A percentile compares a stretch with the other conserved stretches of the same genome.
Conservation (phyloP, 2,888 invertebrate species). For the Drosophila kuntzei region DNA sequence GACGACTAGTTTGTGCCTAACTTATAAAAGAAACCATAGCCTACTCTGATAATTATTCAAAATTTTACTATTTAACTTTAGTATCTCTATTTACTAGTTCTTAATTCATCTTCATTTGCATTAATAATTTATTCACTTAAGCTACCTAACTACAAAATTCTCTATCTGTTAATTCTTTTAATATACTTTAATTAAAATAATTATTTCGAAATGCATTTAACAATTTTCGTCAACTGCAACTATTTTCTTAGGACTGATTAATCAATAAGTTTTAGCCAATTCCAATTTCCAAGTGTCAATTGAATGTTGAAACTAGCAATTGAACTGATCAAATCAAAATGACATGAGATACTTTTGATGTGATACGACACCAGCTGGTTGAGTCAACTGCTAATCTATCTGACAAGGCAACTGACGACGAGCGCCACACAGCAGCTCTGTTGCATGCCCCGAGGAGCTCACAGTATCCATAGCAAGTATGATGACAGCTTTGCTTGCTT, state of each 20-base stretch:
- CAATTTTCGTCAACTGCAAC: background rate
- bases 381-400: constrained; percentile 17
- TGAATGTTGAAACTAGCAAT: constrained; percentile 7
- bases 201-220: background rate
- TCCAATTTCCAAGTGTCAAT: constrained; percentile 30
- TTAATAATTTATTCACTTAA: no score
- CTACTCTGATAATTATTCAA: no score
- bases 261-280: background rate
- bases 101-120: no score
- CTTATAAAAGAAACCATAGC: no score
- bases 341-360: constrained; percentile 7
- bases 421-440: constrained; percentile 8
- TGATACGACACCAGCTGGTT: constrained; percentile 20
- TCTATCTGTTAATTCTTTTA: background rate
- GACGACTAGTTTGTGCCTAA: no score
- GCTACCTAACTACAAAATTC: background rate
- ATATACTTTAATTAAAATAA: background rate
- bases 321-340: constrained; percentile 13
- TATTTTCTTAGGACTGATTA: background rate
- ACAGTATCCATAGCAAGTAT: constrained; percentile 56
- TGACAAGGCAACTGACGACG: constrained; percentile 28
- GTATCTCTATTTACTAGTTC: no score
- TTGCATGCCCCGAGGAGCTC: constrained; percentile 10
- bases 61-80: no score
- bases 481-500: constrained; percentile 47